Evolutionary conservation across 64 coral and sea anemone species (phyloP), one percentile per base, ranked within the genome.

Genomic region (Pocillopora verrucosa): DNA sequence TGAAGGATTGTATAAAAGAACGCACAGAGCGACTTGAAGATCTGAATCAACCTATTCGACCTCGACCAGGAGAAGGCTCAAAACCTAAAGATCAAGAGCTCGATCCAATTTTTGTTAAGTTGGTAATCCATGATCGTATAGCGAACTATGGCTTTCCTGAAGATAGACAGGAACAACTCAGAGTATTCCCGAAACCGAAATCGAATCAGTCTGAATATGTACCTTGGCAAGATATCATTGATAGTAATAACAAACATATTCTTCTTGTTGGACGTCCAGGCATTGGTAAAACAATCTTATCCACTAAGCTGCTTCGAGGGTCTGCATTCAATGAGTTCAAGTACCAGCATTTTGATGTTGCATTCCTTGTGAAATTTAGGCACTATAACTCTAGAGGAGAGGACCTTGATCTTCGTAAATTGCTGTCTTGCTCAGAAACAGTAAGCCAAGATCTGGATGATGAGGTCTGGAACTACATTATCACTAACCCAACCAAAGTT

Each of bases 61-160:
- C 22, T 24, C 88, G 81, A 9, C 74, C 77, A 36, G 76, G 84
- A 36, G 35, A 72, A 63, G 84, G 74, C 65, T 20, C 58, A 35
- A 61, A 73, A 34, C 60, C 61, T n/a, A 59, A 62, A 61, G 76
- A 64, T 12, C 26, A 73, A 19, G 22, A 58, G 7, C 25, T 88
- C 41, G 91, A 92, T 67, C 6, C 80, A 24, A 87, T 92, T 37
- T 93, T 82, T 82, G 67, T 74, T 13, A 93, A 89, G 74, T 56
- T 89, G 25, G 58, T 84, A 58, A 65, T 93, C 3, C 87, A 93
- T 59, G 51, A 83, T 5, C 80, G 87, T 10, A 93, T 87, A 68
- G 87, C 67, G 15, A 30, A 34, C 9, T 83, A 83, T 37, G 36
- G 76, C 59, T 85, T 89, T 30, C 16, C 59, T 13, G 5, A 36